A percentile compares a stretch with the other conserved stretches of the same genome.
Evolutionary conservation across 1,140 invertebrate species (phyloP).

Genomic region (Drosophila suzukii): DNA sequence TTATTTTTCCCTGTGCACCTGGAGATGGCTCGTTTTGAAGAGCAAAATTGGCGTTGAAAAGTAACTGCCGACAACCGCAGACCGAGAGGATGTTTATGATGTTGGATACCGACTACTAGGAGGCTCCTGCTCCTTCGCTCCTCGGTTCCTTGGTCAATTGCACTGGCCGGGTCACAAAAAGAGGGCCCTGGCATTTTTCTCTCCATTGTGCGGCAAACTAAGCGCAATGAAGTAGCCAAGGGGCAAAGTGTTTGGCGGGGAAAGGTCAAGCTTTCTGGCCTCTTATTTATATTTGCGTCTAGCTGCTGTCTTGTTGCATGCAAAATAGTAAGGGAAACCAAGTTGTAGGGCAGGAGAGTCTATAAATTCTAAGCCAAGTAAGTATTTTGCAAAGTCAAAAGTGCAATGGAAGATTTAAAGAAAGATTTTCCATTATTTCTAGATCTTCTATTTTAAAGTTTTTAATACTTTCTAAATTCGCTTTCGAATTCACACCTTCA

Average conservation of each 20-base stretch:
- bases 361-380: neutral
- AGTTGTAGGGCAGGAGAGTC: neutral
- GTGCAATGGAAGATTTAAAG: neutral
- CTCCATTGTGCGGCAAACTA: slow-evolving; percentile 67
- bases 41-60: slow-evolving; percentile 79
- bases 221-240: slow-evolving; percentile 72
- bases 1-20: slow-evolving; percentile 14
- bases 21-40: slow-evolving; percentile 62
- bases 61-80: slow-evolving; percentile 69
- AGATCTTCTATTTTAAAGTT: too few species aligned
- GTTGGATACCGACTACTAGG: slow-evolving; percentile 17
- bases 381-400: too few species aligned
- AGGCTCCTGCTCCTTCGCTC: slow-evolving; percentile 32
- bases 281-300: slow-evolving; percentile 44
- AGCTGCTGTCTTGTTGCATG: slow-evolving; percentile 15
- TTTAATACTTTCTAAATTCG: neutral
- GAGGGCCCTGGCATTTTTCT: slow-evolving; percentile 43
- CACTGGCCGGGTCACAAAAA: slow-evolving; percentile 55
- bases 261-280: slow-evolving; percentile 62
- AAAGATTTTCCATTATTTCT: neutral
- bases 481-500: neutral
- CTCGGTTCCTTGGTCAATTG: slow-evolving; percentile 65
- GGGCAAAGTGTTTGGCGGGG: slow-evolving; percentile 35
- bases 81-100: slow-evolving; percentile 23
- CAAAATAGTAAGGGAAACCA: neutral